phyloP scores from a whole-genome alignment of 2,113 vertebrate species.

The Octodon degus region DNA sequence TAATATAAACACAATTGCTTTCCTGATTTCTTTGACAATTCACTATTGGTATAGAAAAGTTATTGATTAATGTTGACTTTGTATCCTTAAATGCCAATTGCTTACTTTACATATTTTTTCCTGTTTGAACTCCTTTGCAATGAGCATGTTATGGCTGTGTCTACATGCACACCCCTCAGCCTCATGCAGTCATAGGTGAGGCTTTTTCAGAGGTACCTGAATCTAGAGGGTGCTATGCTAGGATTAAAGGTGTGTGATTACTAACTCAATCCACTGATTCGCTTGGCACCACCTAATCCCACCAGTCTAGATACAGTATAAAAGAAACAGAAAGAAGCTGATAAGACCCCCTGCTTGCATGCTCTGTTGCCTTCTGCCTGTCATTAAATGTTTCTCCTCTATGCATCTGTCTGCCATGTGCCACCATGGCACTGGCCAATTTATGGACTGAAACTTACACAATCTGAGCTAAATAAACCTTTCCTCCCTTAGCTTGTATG shows the following conservation, averaged over 20 bases:
- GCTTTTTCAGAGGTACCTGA: not conserved
- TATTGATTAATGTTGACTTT: not conserved
- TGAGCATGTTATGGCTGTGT: not conserved
- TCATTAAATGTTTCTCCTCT: not conserved
- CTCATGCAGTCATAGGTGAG: not conserved
- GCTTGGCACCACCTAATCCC: not conserved
- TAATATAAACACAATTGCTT: not conserved
- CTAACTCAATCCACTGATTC: not conserved
- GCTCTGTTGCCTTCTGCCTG: not conserved
- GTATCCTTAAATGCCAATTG: not conserved
- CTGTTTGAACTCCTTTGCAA: not conserved
- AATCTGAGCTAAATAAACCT: not conserved
- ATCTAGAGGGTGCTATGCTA: not conserved
- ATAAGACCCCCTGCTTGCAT: not conserved
- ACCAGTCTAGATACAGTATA: not conserved
- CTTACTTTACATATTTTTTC: not conserved
- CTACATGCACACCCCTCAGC: not conserved
- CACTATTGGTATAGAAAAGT: not conserved
- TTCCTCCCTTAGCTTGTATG: not conserved
- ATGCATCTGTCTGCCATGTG: not conserved
- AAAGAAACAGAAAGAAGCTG: not conserved
- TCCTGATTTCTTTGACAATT: not conserved
- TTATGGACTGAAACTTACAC: not conserved
- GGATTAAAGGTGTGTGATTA: not conserved
- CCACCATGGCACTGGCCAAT: not conserved